These are phyloP conservation scores for Hemicordylus capensis DNA, from an alignment of 2,113 vertebrate species.

Conservation along the genomic window DNA sequence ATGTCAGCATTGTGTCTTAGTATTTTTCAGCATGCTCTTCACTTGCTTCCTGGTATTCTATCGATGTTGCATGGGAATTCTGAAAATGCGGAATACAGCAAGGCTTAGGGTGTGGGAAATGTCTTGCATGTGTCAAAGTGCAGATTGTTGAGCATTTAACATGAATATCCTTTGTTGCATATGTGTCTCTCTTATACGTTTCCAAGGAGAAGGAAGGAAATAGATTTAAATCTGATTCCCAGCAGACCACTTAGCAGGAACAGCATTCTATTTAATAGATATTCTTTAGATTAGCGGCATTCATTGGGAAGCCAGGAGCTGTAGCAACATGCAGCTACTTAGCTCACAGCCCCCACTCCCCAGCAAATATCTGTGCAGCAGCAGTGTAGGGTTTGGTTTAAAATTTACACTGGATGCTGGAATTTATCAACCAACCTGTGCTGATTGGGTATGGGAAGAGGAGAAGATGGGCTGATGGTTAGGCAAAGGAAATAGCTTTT, in stretches of 20 bases:
- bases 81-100: rapidly evolving
- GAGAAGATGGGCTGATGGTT: not conserved
- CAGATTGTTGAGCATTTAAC: not conserved
- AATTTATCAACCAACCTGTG: not conserved
- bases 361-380: not conserved
- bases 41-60: too few relatives aligned
- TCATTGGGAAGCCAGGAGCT: not conserved
- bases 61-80: too few relatives aligned
- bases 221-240: not conserved
- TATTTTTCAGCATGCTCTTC: too few relatives aligned
- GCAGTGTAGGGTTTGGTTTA: not conserved
- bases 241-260: not conserved
- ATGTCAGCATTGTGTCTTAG: too few relatives aligned
- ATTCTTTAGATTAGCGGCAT: not conserved
- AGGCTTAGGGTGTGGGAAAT: not conserved
- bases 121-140: not conserved
- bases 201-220: not conserved
- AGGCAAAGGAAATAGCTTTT: not conserved
- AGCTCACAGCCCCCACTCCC: too few relatives aligned
- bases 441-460: not conserved
- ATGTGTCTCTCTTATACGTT: not conserved
- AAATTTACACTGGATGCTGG: not conserved
- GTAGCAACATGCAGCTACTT: not conserved
- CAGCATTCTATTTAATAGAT: not conserved
- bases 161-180: not conserved